A percentile compares a stretch with the other conserved stretches of the same genome.
These are phyloP conservation scores for Amia ocellicauda DNA, from an alignment of 2,113 vertebrate species.

Conservation along the genomic window DNA sequence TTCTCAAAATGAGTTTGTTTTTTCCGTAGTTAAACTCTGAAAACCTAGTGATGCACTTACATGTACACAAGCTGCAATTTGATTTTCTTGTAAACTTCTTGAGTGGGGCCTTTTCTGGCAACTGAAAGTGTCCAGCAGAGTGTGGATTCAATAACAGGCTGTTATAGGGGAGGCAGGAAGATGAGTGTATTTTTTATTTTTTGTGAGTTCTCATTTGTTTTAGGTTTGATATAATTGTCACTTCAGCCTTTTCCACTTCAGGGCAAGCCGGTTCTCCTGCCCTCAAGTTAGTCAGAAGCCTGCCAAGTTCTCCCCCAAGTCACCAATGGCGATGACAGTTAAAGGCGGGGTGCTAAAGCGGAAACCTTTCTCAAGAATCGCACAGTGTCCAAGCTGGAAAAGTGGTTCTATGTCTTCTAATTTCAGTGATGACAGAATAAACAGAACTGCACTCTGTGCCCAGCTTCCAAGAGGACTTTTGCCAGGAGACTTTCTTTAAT, in stretches of 20 bases:
- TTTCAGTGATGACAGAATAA: neutral
- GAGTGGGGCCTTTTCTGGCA: too few relatives aligned
- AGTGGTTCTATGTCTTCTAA: neutral
- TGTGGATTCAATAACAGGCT: too few relatives aligned
- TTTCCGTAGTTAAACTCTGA: neutral
- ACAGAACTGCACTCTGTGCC: neutral
- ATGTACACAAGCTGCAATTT: neutral
- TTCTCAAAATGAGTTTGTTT: neutral
- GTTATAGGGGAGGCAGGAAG: too few relatives aligned
- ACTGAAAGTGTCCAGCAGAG: too few relatives aligned
- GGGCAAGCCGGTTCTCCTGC: too few relatives aligned
- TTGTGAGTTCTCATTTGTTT: too few relatives aligned
- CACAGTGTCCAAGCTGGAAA: neutral
- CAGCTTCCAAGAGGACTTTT: neutral
- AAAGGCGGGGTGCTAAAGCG: neutral
- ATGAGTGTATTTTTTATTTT: too few relatives aligned
- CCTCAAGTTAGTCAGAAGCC: too few relatives aligned
- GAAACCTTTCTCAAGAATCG: neutral
- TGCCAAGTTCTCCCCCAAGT: too few relatives aligned
- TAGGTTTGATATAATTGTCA: too few relatives aligned
- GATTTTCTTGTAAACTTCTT: neutral
- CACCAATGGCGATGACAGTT: neutral
- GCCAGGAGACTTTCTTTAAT: neutral
- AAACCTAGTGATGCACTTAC: neutral
- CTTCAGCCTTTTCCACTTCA: too few relatives aligned